Conservation (phyloP, 2,797 vertebrate species). For the Sebastes steindachneri region DNA sequence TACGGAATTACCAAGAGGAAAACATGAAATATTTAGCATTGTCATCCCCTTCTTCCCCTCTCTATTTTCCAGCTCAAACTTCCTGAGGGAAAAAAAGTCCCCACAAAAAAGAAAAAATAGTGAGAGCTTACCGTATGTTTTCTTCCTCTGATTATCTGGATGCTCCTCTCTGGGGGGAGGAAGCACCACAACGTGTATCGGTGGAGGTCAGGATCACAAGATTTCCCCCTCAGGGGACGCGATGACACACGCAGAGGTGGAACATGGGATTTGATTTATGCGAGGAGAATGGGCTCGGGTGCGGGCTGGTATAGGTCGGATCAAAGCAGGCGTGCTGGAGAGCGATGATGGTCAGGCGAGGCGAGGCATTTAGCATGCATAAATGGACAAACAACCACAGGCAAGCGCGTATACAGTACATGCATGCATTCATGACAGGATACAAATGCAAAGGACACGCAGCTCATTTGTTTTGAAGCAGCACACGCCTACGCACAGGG, state of each 20-base stretch:
- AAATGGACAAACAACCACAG: constrained; percentile 42
- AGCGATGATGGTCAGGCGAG: constrained; percentile 32
- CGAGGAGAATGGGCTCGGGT: neutral
- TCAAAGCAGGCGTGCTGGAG: constrained; percentile 9
- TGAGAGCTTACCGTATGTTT: constrained; percentile 10
- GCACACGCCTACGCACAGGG: neutral
- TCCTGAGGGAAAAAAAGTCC: constrained; percentile 26
- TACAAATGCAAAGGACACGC: constrained; percentile 1
- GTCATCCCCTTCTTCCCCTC: constrained; percentile 51
- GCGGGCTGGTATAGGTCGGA: neutral
- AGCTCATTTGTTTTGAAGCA: neutral
- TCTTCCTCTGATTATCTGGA: constrained; percentile 30
- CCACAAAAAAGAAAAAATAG: constrained; percentile 7
- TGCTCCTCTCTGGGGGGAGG: neutral
- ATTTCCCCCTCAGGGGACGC: constrained; percentile 20
- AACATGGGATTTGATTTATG: constrained; percentile 68
- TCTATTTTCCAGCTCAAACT: constrained; percentile 50
- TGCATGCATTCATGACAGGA: constrained; percentile 59
- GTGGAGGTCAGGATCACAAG: constrained; percentile 29
- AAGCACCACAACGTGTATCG: neutral
- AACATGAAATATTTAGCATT: constrained; percentile 79
- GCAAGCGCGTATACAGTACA: neutral
- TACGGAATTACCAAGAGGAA: constrained; percentile 73
- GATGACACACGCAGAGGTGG: constrained; percentile 41
- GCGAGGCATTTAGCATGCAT: constrained; percentile 43